These are phyloP conservation scores for Byasa hedistus DNA, from an alignment of 2,888 invertebrate species.

Conservation along the genomic window DNA sequence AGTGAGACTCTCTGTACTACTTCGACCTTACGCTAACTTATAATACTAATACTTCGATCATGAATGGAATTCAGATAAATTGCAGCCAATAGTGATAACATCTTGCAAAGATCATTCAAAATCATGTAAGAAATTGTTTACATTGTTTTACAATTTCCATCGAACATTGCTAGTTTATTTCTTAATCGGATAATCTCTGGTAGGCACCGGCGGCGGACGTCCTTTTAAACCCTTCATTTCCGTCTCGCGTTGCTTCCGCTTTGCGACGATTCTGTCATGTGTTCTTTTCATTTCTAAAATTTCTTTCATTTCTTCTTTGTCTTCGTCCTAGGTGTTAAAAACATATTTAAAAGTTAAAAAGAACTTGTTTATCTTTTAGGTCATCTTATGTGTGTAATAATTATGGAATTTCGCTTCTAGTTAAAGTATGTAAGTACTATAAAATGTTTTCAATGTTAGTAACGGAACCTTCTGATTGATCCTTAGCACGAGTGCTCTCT, in stretches of 20 bases:
- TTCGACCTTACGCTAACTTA: too few relatives aligned
- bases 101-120: too few relatives aligned
- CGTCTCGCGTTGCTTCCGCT: slow-evolving; percentile 74
- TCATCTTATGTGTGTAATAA: not conserved
- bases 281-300: slow-evolving; percentile 93
- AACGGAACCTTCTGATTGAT: slow-evolving; percentile 90
- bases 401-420: not conserved
- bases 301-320: slow-evolving; percentile 96
- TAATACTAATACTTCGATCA: too few relatives aligned
- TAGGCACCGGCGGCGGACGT: slow-evolving; percentile 41
- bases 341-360: not conserved
- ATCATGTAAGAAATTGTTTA: too few relatives aligned
- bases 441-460: not conserved
- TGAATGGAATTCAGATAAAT: too few relatives aligned
- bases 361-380: not conserved
- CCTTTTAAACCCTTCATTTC: slow-evolving; percentile 52
- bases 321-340: slow-evolving; percentile 85
- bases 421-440: not conserved
- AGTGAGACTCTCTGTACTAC: too few relatives aligned
- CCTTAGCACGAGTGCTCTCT: slow-evolving; percentile 91
- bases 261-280: slow-evolving; percentile 88
- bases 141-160: too few relatives aligned
- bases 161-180: slow-evolving; percentile 41
- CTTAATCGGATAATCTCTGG: slow-evolving; percentile 58
- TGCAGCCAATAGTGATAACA: too few relatives aligned